Evolutionary conservation across 2,888 invertebrate genomes (phyloP).

Genomic region (Leptopilina syphax): DNA sequence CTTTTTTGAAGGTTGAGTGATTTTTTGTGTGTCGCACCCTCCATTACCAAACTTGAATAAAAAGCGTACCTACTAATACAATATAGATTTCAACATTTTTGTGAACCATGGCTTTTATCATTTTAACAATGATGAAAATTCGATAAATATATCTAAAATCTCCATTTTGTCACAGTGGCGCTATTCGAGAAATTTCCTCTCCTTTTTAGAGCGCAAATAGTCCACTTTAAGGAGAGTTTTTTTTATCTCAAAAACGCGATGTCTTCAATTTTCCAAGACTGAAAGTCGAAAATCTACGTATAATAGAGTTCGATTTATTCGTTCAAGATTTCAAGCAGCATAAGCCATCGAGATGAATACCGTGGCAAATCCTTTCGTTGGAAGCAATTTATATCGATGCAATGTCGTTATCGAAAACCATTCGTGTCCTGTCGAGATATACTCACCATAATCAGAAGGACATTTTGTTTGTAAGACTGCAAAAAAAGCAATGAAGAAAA

Average conservation of each 20-base stretch:
- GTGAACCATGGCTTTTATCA: too few relatives aligned
- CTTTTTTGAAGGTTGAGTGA: conserved; percentile 15
- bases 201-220: neutral
- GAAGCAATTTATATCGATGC: conserved; percentile 37
- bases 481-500: too few relatives aligned
- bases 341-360: conserved; percentile 26
- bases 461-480: conserved; percentile 12
- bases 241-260: conserved; percentile 28
- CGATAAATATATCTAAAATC: conserved; percentile 10
- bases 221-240: conserved; percentile 18
- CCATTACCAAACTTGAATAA: conserved; percentile 12
- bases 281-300: conserved; percentile 36
- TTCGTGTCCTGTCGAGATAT: conserved; percentile 21
- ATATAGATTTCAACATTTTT: too few relatives aligned
- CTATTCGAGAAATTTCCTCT: neutral
- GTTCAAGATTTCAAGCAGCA: conserved; percentile 11
- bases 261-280: conserved; percentile 18
- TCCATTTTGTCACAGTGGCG: neutral
- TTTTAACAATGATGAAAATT: neutral
- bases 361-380: conserved; percentile 30
- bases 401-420: conserved; percentile 16
- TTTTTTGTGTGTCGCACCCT: neutral
- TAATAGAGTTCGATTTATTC: conserved; percentile 38
- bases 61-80: neutral
- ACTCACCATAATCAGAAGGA: neutral